Percentiles rank a stretch among this genome's conserved stretches.
Conservation (phyloP, 2,888 invertebrate genomes). For the Microplitis deprimator region DNA sequence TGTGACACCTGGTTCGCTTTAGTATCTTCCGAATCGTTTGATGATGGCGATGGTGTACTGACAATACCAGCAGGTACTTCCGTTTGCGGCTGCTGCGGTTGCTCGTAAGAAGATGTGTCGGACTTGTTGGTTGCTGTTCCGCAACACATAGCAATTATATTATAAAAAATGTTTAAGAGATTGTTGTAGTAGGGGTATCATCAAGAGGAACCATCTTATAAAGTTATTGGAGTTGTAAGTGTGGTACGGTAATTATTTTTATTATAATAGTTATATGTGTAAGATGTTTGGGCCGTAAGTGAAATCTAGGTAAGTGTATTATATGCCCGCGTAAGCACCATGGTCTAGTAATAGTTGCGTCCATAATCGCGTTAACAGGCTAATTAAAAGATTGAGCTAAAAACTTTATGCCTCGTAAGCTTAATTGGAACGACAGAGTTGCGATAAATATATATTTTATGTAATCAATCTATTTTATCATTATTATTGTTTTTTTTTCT, state of each 20-base stretch:
- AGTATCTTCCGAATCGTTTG: constrained; percentile 58
- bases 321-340: constrained; percentile 68
- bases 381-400: constrained; percentile 55
- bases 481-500: background rate
- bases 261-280: constrained; percentile 46
- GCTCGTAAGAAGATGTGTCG: constrained; percentile 61
- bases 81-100: constrained; percentile 48
- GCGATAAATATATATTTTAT: background rate
- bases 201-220: background rate
- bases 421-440: constrained; percentile 42
- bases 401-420: constrained; percentile 30
- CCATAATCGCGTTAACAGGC: constrained; percentile 65
- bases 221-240: background rate
- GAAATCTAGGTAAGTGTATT: constrained; percentile 72
- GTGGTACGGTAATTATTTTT: constrained; percentile 50
- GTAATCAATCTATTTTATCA: constrained; percentile 4
- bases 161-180: background rate
- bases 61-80: constrained; percentile 65
- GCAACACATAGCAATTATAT: constrained; percentile 54
- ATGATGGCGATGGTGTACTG: constrained; percentile 47
- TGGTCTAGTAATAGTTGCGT: constrained; percentile 70
- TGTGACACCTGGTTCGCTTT: constrained; percentile 69
- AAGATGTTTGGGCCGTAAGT: constrained; percentile 54
- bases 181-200: background rate
- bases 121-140: constrained; percentile 70